Conservation (phyloP, 2,113 vertebrate species). For the Hippocampus comes region DNA sequence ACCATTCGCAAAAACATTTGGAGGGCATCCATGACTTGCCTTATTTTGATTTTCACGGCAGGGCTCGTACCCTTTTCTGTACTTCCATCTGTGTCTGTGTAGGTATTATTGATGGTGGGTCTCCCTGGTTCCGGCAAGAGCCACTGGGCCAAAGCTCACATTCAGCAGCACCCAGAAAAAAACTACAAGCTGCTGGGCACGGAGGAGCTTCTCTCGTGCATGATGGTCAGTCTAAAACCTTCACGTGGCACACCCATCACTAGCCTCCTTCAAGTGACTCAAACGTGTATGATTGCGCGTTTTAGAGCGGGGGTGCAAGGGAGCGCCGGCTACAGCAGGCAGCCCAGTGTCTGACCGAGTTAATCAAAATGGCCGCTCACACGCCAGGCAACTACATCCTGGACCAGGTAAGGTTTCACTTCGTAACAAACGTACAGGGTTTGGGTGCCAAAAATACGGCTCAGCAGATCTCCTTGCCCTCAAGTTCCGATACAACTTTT, state of each 20-base stretch:
- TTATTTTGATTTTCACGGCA: too few species aligned
- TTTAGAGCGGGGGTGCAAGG: conserved; percentile 60
- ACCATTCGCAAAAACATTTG: too few species aligned
- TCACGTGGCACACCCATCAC: background rate
- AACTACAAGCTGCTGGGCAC: conserved; percentile 79
- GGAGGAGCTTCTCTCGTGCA: conserved; percentile 76
- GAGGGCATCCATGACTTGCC: too few species aligned
- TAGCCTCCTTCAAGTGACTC: background rate
- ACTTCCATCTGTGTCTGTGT: background rate
- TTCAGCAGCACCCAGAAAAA: conserved; percentile 78
- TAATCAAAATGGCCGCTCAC: conserved; percentile 80
- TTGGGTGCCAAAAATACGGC: background rate
- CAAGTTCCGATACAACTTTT: too few species aligned
- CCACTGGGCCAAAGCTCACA: conserved; percentile 77
- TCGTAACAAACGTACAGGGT: background rate
- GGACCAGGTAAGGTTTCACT: conserved; percentile 77
- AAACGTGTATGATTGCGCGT: conserved; percentile 19
- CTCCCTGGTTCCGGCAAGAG: conserved; percentile 86
- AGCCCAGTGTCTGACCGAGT: conserved; percentile 81
- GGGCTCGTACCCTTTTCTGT: background rate
- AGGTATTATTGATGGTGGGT: conserved; percentile 87
- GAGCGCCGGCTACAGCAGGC: conserved; percentile 80
- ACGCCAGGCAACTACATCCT: conserved; percentile 84
- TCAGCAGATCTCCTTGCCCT: background rate
- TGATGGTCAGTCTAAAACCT: conserved; percentile 73